phyloP scores from a whole-genome alignment of 2,797 vertebrate species.

The Hapalemur alaotrensis region DNA sequence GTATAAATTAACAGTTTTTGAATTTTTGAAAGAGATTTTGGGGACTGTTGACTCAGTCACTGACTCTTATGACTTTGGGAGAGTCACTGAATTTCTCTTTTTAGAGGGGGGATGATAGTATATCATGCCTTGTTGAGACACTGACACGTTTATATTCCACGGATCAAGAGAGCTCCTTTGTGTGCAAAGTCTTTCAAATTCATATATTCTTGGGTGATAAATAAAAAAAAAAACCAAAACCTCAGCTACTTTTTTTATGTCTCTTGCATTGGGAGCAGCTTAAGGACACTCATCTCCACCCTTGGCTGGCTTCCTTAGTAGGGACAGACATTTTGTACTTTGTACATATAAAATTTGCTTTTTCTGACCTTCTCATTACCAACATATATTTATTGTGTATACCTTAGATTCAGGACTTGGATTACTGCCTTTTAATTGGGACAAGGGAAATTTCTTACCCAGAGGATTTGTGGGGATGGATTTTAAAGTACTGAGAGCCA shows the following conservation, averaged over 20 bases:
- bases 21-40: constrained; percentile 48
- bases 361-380: not conserved
- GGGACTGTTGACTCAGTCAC: not conserved
- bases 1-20: not conserved
- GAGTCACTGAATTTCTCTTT: constrained; percentile 1
- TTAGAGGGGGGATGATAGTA: not conserved
- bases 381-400: not conserved
- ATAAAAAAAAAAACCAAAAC: not conserved
- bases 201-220: constrained; percentile 35
- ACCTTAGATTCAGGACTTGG: not conserved
- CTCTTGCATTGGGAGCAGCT: not conserved
- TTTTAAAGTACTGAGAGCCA: constrained; percentile 6
- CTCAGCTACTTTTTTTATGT: constrained; percentile 11
- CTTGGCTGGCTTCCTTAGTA: not conserved
- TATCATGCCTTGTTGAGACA: constrained; percentile 32
- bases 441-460: not conserved
- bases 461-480: not conserved
- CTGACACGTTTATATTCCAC: constrained; percentile 47
- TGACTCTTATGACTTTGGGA: not conserved
- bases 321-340: not conserved
- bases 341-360: not conserved
- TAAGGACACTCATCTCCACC: not conserved
- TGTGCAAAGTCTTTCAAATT: constrained; percentile 42
- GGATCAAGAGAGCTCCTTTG: constrained; percentile 44
- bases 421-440: constrained; percentile 11